Evolutionary conservation across 2,797 vertebrate genomes (phyloP), one percentile per base, ranked within the genome.

Genomic region (Bovichtus diacanthus): DNA sequence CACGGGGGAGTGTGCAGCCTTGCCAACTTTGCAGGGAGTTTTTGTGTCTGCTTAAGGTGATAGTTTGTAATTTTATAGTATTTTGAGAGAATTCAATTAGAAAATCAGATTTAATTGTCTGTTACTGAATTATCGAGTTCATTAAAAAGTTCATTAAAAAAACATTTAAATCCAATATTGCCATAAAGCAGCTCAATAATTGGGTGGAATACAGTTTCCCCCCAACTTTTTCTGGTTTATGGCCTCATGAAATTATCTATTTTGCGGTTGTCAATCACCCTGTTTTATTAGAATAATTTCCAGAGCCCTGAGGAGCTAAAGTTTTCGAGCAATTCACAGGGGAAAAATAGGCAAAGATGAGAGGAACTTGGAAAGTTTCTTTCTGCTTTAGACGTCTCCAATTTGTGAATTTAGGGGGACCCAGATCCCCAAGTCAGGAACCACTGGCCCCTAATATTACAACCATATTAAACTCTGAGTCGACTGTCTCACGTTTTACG

Each of bases 221-320:
- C 0, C 2, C 6, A 31, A 51, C 6, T 5, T n/a, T 23, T 31
- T 51, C 53, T 44, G n/a, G 36, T 15, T 25, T 31, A 36, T 64
- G 12, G 23, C 4, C 19, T 2, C 15, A 25, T 72, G 36, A 63
- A 54, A 27, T 21, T 0, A 61, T 18, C 4, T 19, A 25, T 29
- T 36, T n/a, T 34, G 11, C n/a, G 44, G 70, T 16, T 1, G 0
- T 50, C 25, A 34, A 8, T 25, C 3, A 23, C 11, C 25, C 10
- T 6, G 9, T 54, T 71, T 72, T 25, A 72, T 44, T 53, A 34
- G 12, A 60, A 43, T 43, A 19, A 6, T 56, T 9, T 56, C 27
- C 23, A 31, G 25, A 27, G 36, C 11, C 21, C 7, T 18, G 23
- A 55, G 23, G 2, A 38, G 47, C 4, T 29, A 9, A 25, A 53